Evolutionary conservation across 2,113 vertebrate genomes (phyloP).

Genomic region (Chloroceryle aenea): DNA sequence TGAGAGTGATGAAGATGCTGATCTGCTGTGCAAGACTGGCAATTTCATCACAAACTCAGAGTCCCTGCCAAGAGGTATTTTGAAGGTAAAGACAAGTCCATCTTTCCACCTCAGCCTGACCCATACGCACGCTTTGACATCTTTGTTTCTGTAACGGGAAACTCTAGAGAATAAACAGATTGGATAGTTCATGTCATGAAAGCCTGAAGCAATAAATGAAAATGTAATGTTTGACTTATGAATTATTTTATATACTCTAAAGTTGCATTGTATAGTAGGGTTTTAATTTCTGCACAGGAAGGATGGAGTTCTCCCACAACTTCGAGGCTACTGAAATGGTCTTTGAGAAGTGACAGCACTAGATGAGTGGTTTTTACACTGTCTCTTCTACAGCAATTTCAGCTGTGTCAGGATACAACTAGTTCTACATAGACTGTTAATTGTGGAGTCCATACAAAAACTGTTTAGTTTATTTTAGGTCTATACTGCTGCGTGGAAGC

Average conservation of each 20-base stretch:
- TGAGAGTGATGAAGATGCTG: slow-evolving; percentile 79
- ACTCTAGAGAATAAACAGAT: background rate
- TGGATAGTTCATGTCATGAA: accelerated
- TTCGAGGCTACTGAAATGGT: background rate
- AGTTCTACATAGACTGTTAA: background rate
- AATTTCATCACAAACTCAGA: slow-evolving; percentile 85
- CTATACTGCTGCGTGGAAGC: background rate
- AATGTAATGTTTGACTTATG: background rate
- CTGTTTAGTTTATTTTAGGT: background rate
- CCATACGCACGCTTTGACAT: accelerated
- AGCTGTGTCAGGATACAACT: background rate
- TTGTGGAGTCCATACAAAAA: background rate
- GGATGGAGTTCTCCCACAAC: background rate
- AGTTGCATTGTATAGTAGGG: background rate
- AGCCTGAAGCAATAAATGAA: background rate
- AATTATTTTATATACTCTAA: background rate
- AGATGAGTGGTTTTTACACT: background rate
- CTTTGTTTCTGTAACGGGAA: background rate
- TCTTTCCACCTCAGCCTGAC: background rate
- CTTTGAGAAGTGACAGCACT: background rate
- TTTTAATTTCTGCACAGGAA: background rate
- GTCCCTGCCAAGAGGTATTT: slow-evolving; percentile 83
- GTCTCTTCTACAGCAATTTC: accelerated
- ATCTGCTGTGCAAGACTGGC: slow-evolving; percentile 87
- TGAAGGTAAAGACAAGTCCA: slow-evolving; percentile 79